Evolutionary conservation across 2,113 vertebrate genomes (phyloP).

Genomic region (Gambusia affinis): DNA sequence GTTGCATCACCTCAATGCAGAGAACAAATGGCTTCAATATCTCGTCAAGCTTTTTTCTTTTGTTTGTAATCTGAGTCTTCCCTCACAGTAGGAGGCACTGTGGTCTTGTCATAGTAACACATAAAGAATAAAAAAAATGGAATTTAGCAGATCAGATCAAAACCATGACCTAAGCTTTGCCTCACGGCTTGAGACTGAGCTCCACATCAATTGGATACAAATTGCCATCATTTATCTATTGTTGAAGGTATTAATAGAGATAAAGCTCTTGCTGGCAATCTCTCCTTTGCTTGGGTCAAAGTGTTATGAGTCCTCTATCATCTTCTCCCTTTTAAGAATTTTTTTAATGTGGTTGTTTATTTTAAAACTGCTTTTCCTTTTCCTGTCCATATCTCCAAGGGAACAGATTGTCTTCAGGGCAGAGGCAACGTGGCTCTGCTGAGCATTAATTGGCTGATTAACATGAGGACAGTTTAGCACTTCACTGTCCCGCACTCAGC

Average conservation of each 20-base stretch:
- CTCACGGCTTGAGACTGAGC: conserved; percentile 3
- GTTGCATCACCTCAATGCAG: neutral
- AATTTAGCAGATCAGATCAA: neutral
- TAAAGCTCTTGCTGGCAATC: conserved; percentile 37
- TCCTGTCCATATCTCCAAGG: conserved; percentile 32
- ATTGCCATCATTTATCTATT: conserved; percentile 55
- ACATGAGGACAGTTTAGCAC: conserved; percentile 78
- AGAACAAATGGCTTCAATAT: neutral
- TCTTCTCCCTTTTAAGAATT: neutral
- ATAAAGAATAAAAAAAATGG: neutral
- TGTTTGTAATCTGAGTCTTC: conserved; percentile 15
- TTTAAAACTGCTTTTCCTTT: conserved; percentile 6
- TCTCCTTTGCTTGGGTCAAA: conserved; percentile 28
- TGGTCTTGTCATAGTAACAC: neutral
- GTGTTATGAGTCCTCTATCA: conserved; percentile 22
- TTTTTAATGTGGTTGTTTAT: neutral
- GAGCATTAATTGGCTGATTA: conserved; percentile 81
- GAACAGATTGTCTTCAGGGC: conserved; percentile 60
- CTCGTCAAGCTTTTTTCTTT: too few relatives aligned
- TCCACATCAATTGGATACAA: conserved; percentile 12
- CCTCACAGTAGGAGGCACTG: conserved; percentile 64
- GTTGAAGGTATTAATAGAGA: conserved; percentile 34
- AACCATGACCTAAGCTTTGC: neutral
- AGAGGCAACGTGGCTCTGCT: conserved; percentile 64
- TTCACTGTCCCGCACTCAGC: conserved; percentile 69